Conservation (phyloP, 35 echinoderm and acorn worm species). For the Chiridota heheva region DNA sequence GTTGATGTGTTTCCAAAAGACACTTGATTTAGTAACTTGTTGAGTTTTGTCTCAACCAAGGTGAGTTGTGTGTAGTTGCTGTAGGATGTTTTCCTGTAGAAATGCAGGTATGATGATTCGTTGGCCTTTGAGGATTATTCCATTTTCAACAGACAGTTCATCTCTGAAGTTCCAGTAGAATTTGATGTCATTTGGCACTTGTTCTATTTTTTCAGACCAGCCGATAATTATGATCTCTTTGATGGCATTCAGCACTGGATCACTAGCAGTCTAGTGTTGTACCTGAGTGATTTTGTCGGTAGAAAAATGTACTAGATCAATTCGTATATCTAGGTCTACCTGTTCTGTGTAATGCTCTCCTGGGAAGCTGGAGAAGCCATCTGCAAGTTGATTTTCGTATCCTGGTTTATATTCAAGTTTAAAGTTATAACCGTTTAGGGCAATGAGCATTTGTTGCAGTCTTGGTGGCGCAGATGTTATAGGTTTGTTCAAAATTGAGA, state of each 20-base stretch:
- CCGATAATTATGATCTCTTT: conserved; percentile 32
- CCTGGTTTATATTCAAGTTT: no score
- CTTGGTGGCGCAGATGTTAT: no score
- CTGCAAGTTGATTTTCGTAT: no score
- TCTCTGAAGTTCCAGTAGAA: conserved; percentile 38
- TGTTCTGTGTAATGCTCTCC: no score
- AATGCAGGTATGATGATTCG: conserved; percentile 20
- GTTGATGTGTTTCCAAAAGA: conserved; percentile 48
- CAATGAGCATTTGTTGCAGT: no score
- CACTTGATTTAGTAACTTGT: conserved; percentile 13
- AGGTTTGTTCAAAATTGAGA: no score
- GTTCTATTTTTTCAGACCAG: conserved; percentile 36
- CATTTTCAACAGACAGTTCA: conserved; percentile 38
- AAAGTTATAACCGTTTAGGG: no score
- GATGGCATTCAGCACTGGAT: background rate
- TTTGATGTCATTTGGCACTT: background rate
- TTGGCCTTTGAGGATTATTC: conserved; percentile 40
- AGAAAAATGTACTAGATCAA: no score
- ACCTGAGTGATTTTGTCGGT: no score
- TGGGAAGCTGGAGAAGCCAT: no score
- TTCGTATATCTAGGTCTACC: no score
- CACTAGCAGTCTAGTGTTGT: conserved; percentile 4
- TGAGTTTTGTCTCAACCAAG: conserved; percentile 30
- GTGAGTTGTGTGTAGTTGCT: background rate
- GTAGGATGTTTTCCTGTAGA: no score